Evolutionary conservation across 1,140 invertebrate genomes (phyloP).

Genomic region (Spodoptera frugiperda): DNA sequence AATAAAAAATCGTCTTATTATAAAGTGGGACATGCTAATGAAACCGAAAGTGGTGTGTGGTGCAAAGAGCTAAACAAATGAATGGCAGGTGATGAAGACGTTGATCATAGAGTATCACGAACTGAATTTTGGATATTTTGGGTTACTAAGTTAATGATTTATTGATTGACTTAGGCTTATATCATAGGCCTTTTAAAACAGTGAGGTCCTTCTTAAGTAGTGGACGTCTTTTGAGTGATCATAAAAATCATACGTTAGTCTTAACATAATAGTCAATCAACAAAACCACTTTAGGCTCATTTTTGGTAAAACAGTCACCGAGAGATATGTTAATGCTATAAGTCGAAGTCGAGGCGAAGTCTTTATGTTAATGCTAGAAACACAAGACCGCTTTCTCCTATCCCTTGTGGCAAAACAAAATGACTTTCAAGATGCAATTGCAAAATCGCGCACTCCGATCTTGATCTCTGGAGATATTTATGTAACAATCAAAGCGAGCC

Average conservation of each 20-base stretch:
- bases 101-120: neutral
- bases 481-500: conserved; percentile 33
- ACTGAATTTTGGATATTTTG: neutral
- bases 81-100: neutral
- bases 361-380: neutral
- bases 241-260: too few relatives aligned
- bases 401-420: conserved; percentile 19
- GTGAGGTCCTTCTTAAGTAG: too few relatives aligned
- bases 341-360: too few relatives aligned
- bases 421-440: conserved; percentile 28
- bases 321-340: too few relatives aligned
- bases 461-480: conserved; percentile 50
- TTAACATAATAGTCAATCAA: too few relatives aligned
- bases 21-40: conserved; percentile 62
- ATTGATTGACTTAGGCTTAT: too few relatives aligned
- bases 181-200: too few relatives aligned
- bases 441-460: conserved; percentile 35
- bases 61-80: conserved; percentile 46
- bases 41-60: conserved; percentile 67
- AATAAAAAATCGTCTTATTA: conserved; percentile 59
- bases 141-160: too few relatives aligned
- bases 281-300: neutral
- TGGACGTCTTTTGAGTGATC: too few relatives aligned
- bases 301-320: neutral
- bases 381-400: conserved; percentile 8